Base-by-base conservation (phyloP, 2,888 invertebrate genomes). In the Bibio marci region DNA sequence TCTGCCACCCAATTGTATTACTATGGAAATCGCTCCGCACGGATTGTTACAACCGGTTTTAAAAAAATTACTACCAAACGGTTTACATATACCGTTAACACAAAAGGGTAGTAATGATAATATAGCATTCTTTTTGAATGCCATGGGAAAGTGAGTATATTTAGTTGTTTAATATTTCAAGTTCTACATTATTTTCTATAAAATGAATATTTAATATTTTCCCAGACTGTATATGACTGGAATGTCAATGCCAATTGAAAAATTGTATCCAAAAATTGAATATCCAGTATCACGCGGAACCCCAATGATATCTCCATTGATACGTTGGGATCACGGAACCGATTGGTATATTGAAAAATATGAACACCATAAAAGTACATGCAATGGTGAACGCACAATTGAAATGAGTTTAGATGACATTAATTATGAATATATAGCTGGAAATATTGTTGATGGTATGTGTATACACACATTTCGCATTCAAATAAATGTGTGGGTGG, bases 281-380 rank as follows among this genome's bases (percentile, higher is more conserved):
- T 82, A 71, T 58, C 88, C 88, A 1, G 88, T 88, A 2, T 77
- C 82, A 2, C 67, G 75, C 38, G 77, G 80, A 2, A 90, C 88
- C 0, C 78, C 82, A 0, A 80, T 81, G 76, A 64, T 88, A 34
- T 69, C 80, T 0, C 78, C 82, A 11, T 62, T 79, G 7, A 70
- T 88, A 13, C 71, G 71, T 46, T 90, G 88, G 88, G 79, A 87
- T 45, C 87, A 90, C 50, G 65, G 69, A 4, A 69, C 72, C 39
- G 70, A 74, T 40, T 78, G 77, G 76, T 73, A 68, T 46, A 73
- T 77, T 5, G 70, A 72, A 4, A 65, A 68, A 13, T 76, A 71
- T 55, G 70, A 69, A 46, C 70, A 72, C 31, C 72, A 75, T 54
- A 73, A 74, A 50, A 75, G 73, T 48, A 71, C 73, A 50, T 70